Evolutionary conservation across 1,140 invertebrate genomes (phyloP).

Genomic region (Semibalanus balanoides): DNA sequence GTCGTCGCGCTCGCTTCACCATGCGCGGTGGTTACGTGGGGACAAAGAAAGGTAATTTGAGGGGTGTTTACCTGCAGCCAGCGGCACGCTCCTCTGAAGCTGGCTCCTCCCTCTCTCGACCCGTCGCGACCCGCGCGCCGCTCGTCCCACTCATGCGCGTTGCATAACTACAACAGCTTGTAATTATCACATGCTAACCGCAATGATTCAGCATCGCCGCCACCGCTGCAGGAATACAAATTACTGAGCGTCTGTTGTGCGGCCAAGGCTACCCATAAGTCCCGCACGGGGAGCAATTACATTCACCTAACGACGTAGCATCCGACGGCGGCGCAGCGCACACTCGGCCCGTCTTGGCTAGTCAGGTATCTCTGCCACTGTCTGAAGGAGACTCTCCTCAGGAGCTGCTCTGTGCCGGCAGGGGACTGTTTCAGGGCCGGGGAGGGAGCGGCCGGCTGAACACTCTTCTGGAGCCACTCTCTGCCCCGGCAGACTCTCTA

Average conservation of each 20-base stretch:
- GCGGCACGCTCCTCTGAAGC: background rate
- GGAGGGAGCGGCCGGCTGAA: too few species aligned
- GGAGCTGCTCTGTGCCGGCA: too few species aligned
- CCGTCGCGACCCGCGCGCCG: background rate
- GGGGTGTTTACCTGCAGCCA: background rate
- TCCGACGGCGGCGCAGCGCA: background rate
- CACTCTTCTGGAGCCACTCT: too few species aligned
- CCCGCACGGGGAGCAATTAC: background rate
- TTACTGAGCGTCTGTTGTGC: background rate
- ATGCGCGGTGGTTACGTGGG: background rate
- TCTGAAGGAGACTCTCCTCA: too few species aligned
- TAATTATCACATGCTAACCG: slow-evolving; percentile 2
- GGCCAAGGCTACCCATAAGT: background rate
- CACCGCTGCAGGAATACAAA: background rate
- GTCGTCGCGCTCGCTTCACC: background rate
- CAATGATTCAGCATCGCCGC: background rate
- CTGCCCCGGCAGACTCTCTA: too few species aligned
- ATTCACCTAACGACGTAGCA: background rate
- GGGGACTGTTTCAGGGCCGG: too few species aligned
- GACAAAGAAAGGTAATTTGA: background rate
- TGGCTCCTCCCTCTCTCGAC: too few species aligned
- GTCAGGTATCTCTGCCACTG: too few species aligned
- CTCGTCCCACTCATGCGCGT: background rate
- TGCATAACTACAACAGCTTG: background rate
- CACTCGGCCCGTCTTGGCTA: too few species aligned